Evolutionary conservation across 2,113 vertebrate species (phyloP), one percentile per base, ranked within the genome.

Genomic region (Macrotus californicus): DNA sequence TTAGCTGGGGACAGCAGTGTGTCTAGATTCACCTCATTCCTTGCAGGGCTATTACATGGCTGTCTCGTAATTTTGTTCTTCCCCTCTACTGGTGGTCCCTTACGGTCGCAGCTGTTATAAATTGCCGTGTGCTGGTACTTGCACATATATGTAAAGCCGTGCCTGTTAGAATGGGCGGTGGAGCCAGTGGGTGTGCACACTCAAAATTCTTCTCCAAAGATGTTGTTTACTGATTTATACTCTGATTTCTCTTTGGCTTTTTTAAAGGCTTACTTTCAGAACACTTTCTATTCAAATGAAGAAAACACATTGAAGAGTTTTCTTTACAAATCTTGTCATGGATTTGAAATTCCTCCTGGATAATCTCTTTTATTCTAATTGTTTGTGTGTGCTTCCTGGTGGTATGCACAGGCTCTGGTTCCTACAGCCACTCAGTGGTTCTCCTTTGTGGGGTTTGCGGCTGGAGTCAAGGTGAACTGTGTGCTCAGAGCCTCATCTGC

Each of bases 391-490:
- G 21, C 48, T 24, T 67, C 43, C 7, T 34, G 48, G n/a, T 72
- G 18, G 0, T 19, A 31, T 0, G 24, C 54, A 75, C 13, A 13
- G 5, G 6, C 39, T 73, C 83, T 73, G 54, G 39, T 64, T 80
- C 22, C 7, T 52, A 69, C 24, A 39, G 29, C 66, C 48, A 7
- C 3, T 36, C 10, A 34, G 7, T 9, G 24, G 46, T 34, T 64
- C 18, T 70, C 22, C 26, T 26, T 31, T 5, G 48, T 13, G 75
- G 5, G n/a, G 75, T 56, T 29, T 56, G 16, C 34, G 0, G 9
- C 34, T 3, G 0, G 2, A 29, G 43, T 39, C n/a, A 3, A 41
- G 43, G 18, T 54, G 26, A 8, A 0, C 7, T 16, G 7, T 7
- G 0, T 19, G 48, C 36, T 8, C 29, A 26, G 18, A 77, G 76